Percentiles rank a stretch among this genome's conserved stretches.
phyloP scores from a whole-genome alignment of 2,797 vertebrate species.

The Neomorphus geoffroyi region DNA sequence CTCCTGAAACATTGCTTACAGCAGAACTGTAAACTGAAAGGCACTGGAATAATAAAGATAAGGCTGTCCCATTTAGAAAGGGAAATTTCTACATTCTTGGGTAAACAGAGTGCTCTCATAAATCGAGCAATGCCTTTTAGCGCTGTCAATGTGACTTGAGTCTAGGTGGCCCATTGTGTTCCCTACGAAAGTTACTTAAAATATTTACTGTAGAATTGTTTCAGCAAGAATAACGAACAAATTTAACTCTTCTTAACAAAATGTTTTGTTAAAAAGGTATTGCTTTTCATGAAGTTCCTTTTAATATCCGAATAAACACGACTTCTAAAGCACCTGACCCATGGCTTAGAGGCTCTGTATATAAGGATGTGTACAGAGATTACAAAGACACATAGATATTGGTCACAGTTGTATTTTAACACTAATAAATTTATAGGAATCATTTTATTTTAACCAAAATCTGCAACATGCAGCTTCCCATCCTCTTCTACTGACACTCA shows the following conservation, averaged over 20 bases:
- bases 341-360: neutral
- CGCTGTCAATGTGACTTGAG: conserved; percentile 50
- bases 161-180: conserved; percentile 51
- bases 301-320: neutral
- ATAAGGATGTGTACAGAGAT: neutral
- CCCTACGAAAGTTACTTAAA: conserved; percentile 70
- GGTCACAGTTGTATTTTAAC: neutral
- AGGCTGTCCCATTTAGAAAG: conserved; percentile 75
- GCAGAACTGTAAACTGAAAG: conserved; percentile 75
- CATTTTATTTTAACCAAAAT: neutral
- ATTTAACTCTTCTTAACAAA: conserved; percentile 50
- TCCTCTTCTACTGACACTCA: neutral
- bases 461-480: neutral
- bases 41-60: conserved; percentile 84
- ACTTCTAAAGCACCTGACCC: neutral
- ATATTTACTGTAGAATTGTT: conserved; percentile 73
- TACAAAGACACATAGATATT: neutral
- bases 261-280: conserved; percentile 1
- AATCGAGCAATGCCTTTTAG: conserved; percentile 64
- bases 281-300: neutral
- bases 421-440: neutral
- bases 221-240: conserved; percentile 1
- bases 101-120: conserved; percentile 76
- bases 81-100: conserved; percentile 80
- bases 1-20: conserved; percentile 66